Conservation (phyloP, 2,888 invertebrate genomes). For the Hartigia nigra region DNA sequence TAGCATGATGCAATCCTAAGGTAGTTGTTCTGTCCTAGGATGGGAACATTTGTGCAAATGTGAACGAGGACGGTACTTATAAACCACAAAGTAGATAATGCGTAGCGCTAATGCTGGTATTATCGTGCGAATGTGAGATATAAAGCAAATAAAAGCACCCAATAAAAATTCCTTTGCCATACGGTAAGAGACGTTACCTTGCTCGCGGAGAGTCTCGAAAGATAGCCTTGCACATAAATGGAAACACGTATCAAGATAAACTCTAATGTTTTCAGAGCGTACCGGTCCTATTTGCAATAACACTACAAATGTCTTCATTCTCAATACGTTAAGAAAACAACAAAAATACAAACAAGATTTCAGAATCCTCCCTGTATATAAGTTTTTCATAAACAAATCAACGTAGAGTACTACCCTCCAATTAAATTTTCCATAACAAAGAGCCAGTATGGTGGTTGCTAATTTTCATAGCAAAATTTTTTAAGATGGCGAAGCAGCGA, state of each 20-base stretch:
- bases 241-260: neutral
- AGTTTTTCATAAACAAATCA: no score
- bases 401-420: no score
- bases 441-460: no score
- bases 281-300: no score
- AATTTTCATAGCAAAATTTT: no score
- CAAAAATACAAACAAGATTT: no score
- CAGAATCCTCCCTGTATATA: no score
- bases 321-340: no score
- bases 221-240: neutral
- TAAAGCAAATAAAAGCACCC: conserved; percentile 30
- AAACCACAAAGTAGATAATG: conserved; percentile 35
- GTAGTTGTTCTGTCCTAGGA: neutral
- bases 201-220: neutral
- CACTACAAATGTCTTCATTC: neutral
- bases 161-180: conserved; percentile 24
- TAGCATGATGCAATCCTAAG: neutral
- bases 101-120: conserved; percentile 35
- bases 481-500: no score
- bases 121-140: conserved; percentile 33
- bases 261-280: no score
- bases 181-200: conserved; percentile 11
- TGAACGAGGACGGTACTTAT: conserved; percentile 33
- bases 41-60: conserved; percentile 31
- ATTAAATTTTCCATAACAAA: no score